Conservation (phyloP, 2,888 invertebrate genomes). For the Pollenia griseotomentosa region DNA sequence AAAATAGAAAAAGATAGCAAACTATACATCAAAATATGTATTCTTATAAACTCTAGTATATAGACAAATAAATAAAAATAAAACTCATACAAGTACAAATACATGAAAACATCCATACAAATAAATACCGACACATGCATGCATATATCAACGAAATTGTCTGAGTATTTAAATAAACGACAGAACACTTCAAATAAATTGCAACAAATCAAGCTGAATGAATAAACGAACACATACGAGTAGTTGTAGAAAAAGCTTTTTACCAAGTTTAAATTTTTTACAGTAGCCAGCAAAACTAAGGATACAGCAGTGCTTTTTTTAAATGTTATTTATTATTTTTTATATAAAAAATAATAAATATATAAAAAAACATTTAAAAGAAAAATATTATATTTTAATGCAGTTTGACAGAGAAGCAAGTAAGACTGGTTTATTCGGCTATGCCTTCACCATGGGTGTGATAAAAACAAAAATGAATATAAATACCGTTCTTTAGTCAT, state of each 20-base stretch:
- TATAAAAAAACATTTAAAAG: no score
- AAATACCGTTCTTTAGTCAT: no score
- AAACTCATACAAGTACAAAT: neutral
- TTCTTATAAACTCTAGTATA: neutral
- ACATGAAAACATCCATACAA: neutral
- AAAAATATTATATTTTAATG: no score
- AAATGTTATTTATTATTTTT: no score
- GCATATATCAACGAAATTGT: conserved; percentile 55
- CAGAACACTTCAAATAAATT: conserved; percentile 69
- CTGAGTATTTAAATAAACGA: conserved; percentile 72
- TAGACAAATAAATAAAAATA: conserved; percentile 25
- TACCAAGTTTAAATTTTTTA: no score
- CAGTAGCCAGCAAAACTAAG: no score
- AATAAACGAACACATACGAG: neutral
- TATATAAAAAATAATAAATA: no score
- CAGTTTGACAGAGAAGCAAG: no score
- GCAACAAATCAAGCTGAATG: conserved; percentile 73
- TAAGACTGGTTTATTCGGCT: no score
- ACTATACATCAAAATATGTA: conserved; percentile 5
- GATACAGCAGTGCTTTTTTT: no score
- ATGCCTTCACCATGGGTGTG: no score
- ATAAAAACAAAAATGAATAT: no score
- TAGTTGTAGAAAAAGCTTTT: conserved; percentile 9
- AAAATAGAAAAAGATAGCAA: conserved; percentile 30
- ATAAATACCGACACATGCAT: neutral